These are phyloP conservation scores for Cataglyphis hispanica DNA, from an alignment of 1,140 invertebrate genomes.

Conservation along the genomic window DNA sequence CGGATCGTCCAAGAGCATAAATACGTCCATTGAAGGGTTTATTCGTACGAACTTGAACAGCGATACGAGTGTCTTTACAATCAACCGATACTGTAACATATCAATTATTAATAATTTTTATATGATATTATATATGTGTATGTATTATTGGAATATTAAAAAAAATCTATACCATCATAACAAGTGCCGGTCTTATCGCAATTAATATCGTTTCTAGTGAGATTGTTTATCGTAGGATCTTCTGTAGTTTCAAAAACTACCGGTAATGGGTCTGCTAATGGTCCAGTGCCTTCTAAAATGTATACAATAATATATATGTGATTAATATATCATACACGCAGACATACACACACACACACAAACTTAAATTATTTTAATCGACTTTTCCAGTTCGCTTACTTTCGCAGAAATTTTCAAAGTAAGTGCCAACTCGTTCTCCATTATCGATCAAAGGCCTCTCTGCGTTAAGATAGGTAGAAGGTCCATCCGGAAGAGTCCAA, in stretches of 20 bases:
- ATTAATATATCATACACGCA: slow-evolving; percentile 13
- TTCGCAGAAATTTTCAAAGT: slow-evolving; percentile 96
- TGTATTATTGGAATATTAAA: not conserved
- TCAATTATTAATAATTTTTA: slow-evolving; percentile 10
- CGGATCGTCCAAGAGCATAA: slow-evolving; percentile 96
- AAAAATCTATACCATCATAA: slow-evolving; percentile 92
- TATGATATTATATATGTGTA: not conserved
- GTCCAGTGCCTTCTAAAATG: slow-evolving; percentile 71
- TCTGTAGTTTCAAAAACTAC: slow-evolving; percentile 91
- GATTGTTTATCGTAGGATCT: slow-evolving; percentile 90
- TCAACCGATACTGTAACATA: slow-evolving; percentile 93
- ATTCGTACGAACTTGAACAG: slow-evolving; percentile 96
- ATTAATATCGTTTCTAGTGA: slow-evolving; percentile 93
- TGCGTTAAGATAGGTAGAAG: slow-evolving; percentile 95
- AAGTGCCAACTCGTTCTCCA: slow-evolving; percentile 95
- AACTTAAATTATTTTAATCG: not conserved
- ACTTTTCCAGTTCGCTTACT: slow-evolving; percentile 83
- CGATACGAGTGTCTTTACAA: slow-evolving; percentile 97
- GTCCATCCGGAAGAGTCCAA: slow-evolving; percentile 95
- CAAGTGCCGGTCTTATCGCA: slow-evolving; percentile 98
- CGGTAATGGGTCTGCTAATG: slow-evolving; percentile 87
- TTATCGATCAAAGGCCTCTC: slow-evolving; percentile 96
- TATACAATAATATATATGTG: not conserved
- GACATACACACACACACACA: too few species aligned
- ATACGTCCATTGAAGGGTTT: slow-evolving; percentile 97